Percentiles rank a stretch among this genome's conserved stretches.
Conservation (phyloP, 2,797 vertebrate genomes). For the Microctenopoma steveboyesi region DNA sequence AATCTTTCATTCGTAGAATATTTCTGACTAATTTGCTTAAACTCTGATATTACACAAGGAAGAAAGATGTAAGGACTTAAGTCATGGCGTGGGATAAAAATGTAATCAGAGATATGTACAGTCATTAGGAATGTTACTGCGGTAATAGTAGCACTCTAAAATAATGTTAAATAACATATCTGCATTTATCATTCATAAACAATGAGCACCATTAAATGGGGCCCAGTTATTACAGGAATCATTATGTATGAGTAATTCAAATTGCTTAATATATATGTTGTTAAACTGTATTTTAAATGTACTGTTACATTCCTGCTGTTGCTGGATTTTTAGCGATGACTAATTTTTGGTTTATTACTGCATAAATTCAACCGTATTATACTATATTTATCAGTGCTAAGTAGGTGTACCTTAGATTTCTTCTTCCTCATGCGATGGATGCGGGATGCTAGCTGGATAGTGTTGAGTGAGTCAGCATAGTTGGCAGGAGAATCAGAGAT, state of each 20-base stretch:
- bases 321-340: conserved; percentile 10
- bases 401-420: conserved; percentile 90
- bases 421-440: conserved; percentile 97
- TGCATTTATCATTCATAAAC: conserved; percentile 36
- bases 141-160: conserved; percentile 25
- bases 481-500: conserved; percentile 91
- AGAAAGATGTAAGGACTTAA: conserved; percentile 28
- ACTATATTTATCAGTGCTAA: conserved; percentile 22
- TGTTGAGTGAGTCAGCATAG: conserved; percentile 94
- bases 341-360: conserved; percentile 7
- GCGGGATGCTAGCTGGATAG: conserved; percentile 96
- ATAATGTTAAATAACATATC: conserved; percentile 29
- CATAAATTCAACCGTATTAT: conserved; percentile 21
- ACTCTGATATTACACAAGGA: conserved; percentile 48
- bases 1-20: conserved; percentile 68
- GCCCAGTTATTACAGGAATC: conserved; percentile 14
- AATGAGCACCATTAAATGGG: conserved; percentile 25
- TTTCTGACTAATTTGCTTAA: conserved; percentile 56
- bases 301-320: conserved; percentile 9
- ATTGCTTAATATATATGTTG: conserved; percentile 17
- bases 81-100: conserved; percentile 30
- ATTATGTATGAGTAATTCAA: conserved; percentile 29
- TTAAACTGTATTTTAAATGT: neutral
- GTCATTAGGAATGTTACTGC: conserved; percentile 35
- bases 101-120: conserved; percentile 39